These are phyloP conservation scores for Tachina lurida DNA, from an alignment of 2,888 invertebrate species.

Conservation along the genomic window DNA sequence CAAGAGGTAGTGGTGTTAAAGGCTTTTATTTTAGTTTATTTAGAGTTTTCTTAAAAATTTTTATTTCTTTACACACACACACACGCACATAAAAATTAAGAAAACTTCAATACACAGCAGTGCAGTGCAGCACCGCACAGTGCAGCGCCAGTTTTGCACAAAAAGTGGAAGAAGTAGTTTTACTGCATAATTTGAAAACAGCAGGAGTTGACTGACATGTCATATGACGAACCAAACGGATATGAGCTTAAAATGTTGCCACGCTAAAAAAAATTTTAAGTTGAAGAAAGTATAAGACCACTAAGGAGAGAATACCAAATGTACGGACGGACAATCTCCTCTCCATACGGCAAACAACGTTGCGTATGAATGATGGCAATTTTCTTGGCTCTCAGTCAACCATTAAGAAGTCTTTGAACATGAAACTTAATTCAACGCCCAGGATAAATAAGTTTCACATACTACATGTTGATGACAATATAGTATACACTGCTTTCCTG, in stretches of 20 bases:
- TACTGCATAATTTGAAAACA: conserved; percentile 71
- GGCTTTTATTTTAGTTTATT: background rate
- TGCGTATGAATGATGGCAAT: conserved; percentile 67
- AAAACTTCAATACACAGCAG: conserved; percentile 17
- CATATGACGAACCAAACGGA: conserved; percentile 67
- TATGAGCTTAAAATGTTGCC: conserved; percentile 70
- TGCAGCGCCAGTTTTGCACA: conserved; percentile 24
- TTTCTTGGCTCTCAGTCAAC: conserved; percentile 68
- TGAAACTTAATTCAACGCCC: conserved; percentile 51
- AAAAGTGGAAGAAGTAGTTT: conserved; percentile 65
- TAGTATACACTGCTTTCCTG: background rate
- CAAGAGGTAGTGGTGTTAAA: background rate
- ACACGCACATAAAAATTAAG: conserved; percentile 2
- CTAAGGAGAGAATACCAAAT: conserved; percentile 14
- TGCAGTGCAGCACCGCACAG: background rate
- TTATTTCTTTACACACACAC: conserved; percentile 17
- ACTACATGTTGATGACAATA: conserved; percentile 23
- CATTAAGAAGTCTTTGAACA: conserved; percentile 37
- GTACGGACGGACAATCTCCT: conserved; percentile 36
- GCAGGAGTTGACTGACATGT: conserved; percentile 71
- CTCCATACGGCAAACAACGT: conserved; percentile 46
- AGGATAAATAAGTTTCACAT: conserved; percentile 53
- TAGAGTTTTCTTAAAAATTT: conserved; percentile 25
- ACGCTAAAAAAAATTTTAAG: conserved; percentile 49
- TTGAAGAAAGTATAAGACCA: conserved; percentile 14